Base-by-base conservation (phyloP, 2,113 vertebrate species). In the Irena cyanogastra region DNA sequence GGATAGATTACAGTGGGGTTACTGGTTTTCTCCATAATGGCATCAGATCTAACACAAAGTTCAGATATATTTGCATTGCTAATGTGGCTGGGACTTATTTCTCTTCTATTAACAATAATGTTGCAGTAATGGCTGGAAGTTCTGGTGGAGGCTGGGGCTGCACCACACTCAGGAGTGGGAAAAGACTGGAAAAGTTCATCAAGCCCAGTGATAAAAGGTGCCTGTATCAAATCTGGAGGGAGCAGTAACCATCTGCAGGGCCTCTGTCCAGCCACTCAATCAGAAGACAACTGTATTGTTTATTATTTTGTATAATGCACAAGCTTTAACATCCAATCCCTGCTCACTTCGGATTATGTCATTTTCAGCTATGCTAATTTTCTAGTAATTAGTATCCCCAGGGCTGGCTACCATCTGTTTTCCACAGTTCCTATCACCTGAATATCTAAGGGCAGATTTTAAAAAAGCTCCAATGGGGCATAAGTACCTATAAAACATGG, bases 91-190 rank as follows among this genome's bases (percentile, higher is more conserved):
- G 56, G 35, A 47, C 11, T 42, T 28, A 24, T 47, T 90, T 89
- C 16, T 72, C 6, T 68, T n/a, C 14, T 54, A 9, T 56, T 54
- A n/a, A 13, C 10, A 13, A 3, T 37, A 17, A 49, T 3, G 14
- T 49, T 84, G 9, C 4, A 17, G 7, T 6, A 23, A 14, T 26
- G 30, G 23, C 24, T 68, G 13, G 54, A 44, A 41, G 2, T 39
- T 80, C 42, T 10, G 12, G 13, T 17, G 33, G 39, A 22, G n/a
- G 7, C 7, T 7, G 31, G 11, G n/a, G 20, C 50, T 64, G 27
- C 20, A 19, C 8, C 0, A 1, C 19, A 19, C 49, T 64, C 3
- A 1, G 78, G 19, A 68, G 17, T 6, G 1, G 64, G n/a, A 39
- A 39, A 78, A 70, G 7, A 5, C 10, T 13, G 35, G 30, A 14